These are phyloP conservation scores for Nanorana parkeri DNA, from an alignment of 2,113 vertebrate genomes.

Conservation along the genomic window DNA sequence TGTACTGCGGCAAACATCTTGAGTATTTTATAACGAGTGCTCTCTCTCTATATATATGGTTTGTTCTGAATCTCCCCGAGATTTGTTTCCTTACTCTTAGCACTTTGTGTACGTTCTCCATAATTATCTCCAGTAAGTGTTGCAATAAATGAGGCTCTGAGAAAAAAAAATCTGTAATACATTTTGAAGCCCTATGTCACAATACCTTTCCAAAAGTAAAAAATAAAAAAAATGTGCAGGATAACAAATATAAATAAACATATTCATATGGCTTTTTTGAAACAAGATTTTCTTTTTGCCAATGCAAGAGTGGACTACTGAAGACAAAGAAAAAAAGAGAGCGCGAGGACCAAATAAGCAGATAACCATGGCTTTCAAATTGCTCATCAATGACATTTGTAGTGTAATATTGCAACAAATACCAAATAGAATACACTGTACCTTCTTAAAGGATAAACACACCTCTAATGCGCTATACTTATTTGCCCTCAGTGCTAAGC, in stretches of 20 bases:
- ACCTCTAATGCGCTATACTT: too few species aligned
- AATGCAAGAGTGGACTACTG: conserved; percentile 48
- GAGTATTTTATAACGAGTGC: background rate
- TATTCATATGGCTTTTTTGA: background rate
- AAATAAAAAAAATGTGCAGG: conserved; percentile 38
- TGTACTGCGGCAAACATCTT: background rate
- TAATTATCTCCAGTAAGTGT: conserved; percentile 56
- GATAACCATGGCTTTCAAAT: background rate
- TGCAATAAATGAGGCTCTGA: conserved; percentile 61
- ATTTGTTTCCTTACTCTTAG: conserved; percentile 12
- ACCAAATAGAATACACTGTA: too few species aligned
- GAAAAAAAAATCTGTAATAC: conserved; percentile 58
- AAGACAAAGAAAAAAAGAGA: conserved; percentile 26
- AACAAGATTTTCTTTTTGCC: conserved; percentile 56
- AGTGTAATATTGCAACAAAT: too few species aligned
- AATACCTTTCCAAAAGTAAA: conserved; percentile 52
- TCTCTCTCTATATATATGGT: background rate
- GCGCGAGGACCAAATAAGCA: conserved; percentile 9
- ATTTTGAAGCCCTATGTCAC: conserved; percentile 60
- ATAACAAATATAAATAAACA: conserved; percentile 51
- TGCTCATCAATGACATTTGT: too few species aligned
- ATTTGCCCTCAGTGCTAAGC: too few species aligned
- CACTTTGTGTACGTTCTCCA: conserved; percentile 48
- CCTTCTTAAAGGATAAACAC: background rate
- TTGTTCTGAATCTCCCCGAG: background rate